Conservation (phyloP, 2,113 vertebrate species). For the Poeciliopsis turrubarensis region DNA sequence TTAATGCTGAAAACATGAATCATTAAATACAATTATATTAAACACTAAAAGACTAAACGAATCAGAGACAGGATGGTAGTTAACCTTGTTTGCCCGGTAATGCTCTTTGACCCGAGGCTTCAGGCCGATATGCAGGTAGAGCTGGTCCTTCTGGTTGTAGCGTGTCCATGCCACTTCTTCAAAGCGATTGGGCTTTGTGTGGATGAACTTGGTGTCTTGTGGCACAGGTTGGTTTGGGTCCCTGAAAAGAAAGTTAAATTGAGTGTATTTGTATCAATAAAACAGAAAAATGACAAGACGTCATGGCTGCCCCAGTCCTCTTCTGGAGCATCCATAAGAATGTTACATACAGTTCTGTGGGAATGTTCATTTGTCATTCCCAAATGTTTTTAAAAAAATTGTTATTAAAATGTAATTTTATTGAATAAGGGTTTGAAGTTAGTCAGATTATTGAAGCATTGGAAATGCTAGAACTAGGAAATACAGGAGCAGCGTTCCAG, state of each 20-base stretch:
- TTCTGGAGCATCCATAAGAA: not conserved
- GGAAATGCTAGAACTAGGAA: no score
- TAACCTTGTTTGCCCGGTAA: constrained; percentile 93
- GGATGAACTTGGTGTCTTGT: constrained; percentile 98
- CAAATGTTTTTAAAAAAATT: not conserved
- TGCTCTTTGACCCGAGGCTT: constrained; percentile 98
- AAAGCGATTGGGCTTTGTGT: constrained; percentile 98
- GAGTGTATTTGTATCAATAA: not conserved
- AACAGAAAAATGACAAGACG: not conserved
- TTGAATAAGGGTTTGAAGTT: no score
- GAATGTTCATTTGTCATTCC: not conserved
- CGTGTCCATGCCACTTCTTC: constrained; percentile 99
- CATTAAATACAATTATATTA: not conserved
- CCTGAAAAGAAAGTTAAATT: constrained; percentile 67
- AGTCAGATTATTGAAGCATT: no score
- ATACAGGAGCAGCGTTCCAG: no score
- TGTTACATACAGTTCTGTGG: not conserved
- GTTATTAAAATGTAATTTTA: not conserved
- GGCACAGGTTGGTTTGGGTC: constrained; percentile 98
- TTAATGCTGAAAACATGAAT: not conserved
- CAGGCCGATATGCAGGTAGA: constrained; percentile 97
- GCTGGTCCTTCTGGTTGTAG: constrained; percentile 98
- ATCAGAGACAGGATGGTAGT: no score
- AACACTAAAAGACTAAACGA: not conserved
- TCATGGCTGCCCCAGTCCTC: not conserved